A percentile compares a stretch with the other conserved stretches of the same genome.
These are phyloP conservation scores for Polyploca ridens DNA, from an alignment of 2,888 invertebrate species.

Conservation along the genomic window DNA sequence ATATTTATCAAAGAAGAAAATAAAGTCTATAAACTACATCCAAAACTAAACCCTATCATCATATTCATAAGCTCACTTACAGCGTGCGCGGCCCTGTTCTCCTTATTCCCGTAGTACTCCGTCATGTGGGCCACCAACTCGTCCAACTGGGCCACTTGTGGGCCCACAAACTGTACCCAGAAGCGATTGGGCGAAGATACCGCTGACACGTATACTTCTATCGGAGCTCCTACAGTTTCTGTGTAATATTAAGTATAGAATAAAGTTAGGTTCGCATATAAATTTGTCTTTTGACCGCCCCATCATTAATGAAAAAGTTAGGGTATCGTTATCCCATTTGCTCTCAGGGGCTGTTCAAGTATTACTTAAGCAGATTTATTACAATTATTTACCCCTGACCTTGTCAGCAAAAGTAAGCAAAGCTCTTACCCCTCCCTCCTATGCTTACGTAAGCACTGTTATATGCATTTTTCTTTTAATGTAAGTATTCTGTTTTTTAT, in stretches of 20 bases:
- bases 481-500: no score
- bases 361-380: no score
- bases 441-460: no score
- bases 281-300: neutral
- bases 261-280: neutral
- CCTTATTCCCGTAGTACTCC: constrained; percentile 88
- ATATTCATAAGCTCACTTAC: constrained; percentile 46
- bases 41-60: neutral
- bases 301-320: neutral
- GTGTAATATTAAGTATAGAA: constrained; percentile 13
- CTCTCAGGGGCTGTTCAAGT: neutral
- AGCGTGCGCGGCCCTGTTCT: constrained; percentile 86
- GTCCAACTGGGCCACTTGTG: constrained; percentile 90
- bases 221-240: constrained; percentile 82
- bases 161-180: constrained; percentile 94
- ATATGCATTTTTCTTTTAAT: no score
- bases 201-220: constrained; percentile 95
- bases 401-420: no score
- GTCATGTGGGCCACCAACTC: constrained; percentile 93
- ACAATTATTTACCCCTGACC: no score
- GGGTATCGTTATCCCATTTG: neutral
- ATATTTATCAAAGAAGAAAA: no score
- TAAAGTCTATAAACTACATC: neutral
- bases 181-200: constrained; percentile 91
- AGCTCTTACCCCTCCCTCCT: no score